Conservation (phyloP, 1,140 invertebrate species). For the Drosophila azteca region DNA sequence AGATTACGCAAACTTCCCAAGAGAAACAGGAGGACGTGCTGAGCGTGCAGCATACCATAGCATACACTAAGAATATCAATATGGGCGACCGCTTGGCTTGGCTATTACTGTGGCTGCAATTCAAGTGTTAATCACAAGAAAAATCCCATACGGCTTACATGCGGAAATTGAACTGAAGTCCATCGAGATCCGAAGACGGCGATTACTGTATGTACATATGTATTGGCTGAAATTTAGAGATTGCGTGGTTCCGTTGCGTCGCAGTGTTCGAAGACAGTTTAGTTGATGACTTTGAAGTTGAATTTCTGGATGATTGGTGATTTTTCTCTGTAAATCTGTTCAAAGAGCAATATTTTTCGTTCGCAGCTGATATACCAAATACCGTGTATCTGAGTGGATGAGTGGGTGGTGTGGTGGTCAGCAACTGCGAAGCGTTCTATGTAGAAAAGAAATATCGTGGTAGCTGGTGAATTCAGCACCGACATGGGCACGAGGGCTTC, state of each 20-base stretch:
- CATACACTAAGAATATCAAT: neutral
- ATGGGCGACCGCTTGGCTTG: neutral
- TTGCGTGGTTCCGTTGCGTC: neutral
- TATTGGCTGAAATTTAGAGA: too few relatives aligned
- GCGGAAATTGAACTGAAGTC: constrained; percentile 21
- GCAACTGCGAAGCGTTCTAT: constrained; percentile 74
- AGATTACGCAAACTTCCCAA: too few relatives aligned
- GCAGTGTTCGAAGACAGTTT: constrained; percentile 3
- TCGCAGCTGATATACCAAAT: constrained; percentile 82
- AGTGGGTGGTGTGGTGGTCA: constrained; percentile 64
- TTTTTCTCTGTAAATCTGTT: constrained; percentile 72
- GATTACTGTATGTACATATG: neutral
- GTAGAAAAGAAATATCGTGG: constrained; percentile 60
- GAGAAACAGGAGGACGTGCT: too few relatives aligned
- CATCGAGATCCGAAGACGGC: constrained; percentile 17
- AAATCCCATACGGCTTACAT: constrained; percentile 56
- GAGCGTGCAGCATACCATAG: constrained; percentile 12
- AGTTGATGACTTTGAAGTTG: too few relatives aligned
- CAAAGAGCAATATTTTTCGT: constrained; percentile 77
- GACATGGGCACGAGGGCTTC: constrained; percentile 43
- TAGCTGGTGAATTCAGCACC: constrained; percentile 32
- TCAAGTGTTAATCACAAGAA: constrained; percentile 53
- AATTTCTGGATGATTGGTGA: constrained; percentile 12
- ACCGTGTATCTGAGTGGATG: constrained; percentile 76
- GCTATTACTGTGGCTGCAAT: constrained; percentile 41